Evolutionary conservation across 2,113 vertebrate species (phyloP), one percentile per base, ranked within the genome.

Genomic region (Bathybates hornii): DNA sequence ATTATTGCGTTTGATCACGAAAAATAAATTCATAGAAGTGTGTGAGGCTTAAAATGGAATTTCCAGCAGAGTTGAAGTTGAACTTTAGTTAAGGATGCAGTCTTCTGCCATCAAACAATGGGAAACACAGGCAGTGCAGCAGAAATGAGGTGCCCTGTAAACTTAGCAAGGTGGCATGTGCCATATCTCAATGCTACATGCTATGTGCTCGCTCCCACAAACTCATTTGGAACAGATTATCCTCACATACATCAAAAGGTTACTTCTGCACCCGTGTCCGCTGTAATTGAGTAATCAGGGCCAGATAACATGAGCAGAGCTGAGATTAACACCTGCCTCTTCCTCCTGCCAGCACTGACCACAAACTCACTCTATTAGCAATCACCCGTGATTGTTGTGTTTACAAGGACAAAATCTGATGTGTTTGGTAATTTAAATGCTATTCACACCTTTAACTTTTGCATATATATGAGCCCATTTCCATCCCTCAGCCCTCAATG

Each of bases 401-500:
- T 95, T 91, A 93, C 93, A 89, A 88, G 91, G 83, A 76, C 88
- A 85, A 82, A 56, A 91, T 88, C 53, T 32, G 82, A 86, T 82
- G 87, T 24, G 4, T 91, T 81, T 54, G 66, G 83, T 84, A 86
- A 93, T 93, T 93, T 90, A 90, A 85, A 93, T 93, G 89, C 90
- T 29, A 81, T 90, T 90, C 94, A 94, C 88, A 93, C 89, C 76
- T 88, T 91, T 82, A 90, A 57, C 87, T 86, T 88, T 88, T 95
- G 89, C 90, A 94, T 94, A 90, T 93, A 92, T 91, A 95, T 90
- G 90, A 95, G 91, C 43, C 78, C 76, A 95, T 94, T 95, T 93
- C 68, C 86, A 86, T 52, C 45, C 82, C 59, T 79, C 80, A 81
- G 87, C 83, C 84, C 68, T 93, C 90, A 85, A 76, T 90, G 85